Percentiles rank a stretch among this genome's conserved stretches.
These are phyloP conservation scores for Nephila pilipes DNA, from an alignment of 1,140 invertebrate species.

Conservation along the genomic window DNA sequence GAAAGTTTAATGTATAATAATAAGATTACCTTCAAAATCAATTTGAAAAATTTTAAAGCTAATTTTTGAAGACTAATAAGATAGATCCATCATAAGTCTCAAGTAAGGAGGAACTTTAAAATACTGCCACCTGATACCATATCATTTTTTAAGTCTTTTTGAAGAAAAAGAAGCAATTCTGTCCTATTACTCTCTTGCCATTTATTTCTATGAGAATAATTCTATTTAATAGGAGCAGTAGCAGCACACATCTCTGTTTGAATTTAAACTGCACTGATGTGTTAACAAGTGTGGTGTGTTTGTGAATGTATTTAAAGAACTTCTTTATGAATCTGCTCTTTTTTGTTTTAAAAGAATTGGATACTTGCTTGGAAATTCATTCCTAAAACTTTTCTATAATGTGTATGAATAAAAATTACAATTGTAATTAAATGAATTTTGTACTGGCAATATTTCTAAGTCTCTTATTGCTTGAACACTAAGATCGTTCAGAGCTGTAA, in stretches of 20 bases:
- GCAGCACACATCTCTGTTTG: slow-evolving; percentile 12
- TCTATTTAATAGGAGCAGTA: background rate
- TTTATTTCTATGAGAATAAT: slow-evolving; percentile 21
- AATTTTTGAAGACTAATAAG: no score
- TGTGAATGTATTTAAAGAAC: background rate
- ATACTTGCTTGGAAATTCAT: background rate
- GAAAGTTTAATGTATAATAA: no score
- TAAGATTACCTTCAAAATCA: no score
- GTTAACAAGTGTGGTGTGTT: slow-evolving; percentile 2
- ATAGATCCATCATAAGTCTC: background rate
- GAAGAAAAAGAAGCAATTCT: background rate
- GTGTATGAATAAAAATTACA: background rate
- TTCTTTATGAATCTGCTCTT: background rate
- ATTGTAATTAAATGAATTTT: slow-evolving; percentile 6
- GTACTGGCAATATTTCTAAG: slow-evolving; percentile 31
- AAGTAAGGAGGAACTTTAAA: slow-evolving; percentile 27
- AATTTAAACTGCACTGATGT: slow-evolving; percentile 9
- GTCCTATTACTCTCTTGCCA: slow-evolving; percentile 28
- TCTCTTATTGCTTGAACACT: slow-evolving; percentile 21
- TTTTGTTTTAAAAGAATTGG: background rate
- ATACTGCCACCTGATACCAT: slow-evolving; percentile 28
- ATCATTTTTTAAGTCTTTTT: slow-evolving; percentile 31
- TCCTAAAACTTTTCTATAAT: background rate
- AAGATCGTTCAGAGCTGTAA: background rate
- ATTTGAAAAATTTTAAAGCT: no score